phyloP scores from a whole-genome alignment of 2,888 invertebrate genomes.

The Hypomecis atomaria region DNA sequence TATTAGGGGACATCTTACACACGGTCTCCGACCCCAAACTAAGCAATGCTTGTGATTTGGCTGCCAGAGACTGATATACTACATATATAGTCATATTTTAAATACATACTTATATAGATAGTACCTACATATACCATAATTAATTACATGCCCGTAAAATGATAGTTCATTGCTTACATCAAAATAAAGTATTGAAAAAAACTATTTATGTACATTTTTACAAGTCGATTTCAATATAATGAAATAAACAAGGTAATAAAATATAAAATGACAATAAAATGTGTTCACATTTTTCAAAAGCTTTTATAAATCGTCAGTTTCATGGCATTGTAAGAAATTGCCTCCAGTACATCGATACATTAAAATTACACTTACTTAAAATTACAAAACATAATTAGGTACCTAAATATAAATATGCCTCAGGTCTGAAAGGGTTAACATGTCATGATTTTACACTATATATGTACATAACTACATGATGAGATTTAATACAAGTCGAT shows the following conservation, averaged over 20 bases:
- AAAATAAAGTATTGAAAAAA: conserved; percentile 2
- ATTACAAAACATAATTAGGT: conserved; percentile 18
- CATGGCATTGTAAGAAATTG: neutral
- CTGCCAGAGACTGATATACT: no score
- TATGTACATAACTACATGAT: conserved; percentile 28
- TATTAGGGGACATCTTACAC: no score
- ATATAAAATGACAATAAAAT: conserved; percentile 2
- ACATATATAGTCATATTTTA: no score
- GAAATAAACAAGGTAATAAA: neutral
- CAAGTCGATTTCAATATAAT: neutral
- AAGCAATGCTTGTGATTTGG: no score
- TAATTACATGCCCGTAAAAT: neutral
- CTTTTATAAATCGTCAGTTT: neutral
- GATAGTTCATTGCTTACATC: neutral
- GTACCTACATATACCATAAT: no score
- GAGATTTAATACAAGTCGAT: conserved; percentile 25
- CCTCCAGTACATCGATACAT: conserved; percentile 25
- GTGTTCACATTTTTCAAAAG: neutral
- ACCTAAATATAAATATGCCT: conserved; percentile 23
- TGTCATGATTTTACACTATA: conserved; percentile 30
- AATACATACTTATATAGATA: no score
- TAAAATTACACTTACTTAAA: conserved; percentile 22
- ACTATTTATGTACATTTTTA: neutral
- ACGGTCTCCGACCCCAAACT: no score
- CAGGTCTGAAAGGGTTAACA: no score